A percentile compares a stretch with the other conserved stretches of the same genome.
Evolutionary conservation across 2,888 invertebrate genomes (phyloP).

Genomic region (Xestia xanthographa): DNA sequence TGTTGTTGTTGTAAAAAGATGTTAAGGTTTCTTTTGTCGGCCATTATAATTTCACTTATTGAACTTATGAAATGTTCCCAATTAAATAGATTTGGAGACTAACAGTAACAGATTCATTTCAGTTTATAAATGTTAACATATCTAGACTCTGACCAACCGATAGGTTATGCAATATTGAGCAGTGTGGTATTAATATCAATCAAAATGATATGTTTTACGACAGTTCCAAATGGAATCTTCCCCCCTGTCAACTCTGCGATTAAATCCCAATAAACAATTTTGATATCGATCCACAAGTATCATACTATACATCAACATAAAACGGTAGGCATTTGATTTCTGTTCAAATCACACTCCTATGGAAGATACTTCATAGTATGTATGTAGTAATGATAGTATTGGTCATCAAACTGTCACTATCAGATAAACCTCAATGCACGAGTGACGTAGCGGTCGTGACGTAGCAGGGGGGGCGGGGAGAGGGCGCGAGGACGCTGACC

Average conservation of each 20-base stretch:
- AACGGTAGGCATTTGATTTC: slow-evolving; percentile 12
- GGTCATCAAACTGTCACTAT: slow-evolving; percentile 60
- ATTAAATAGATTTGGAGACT: background rate
- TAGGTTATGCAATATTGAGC: slow-evolving; percentile 21
- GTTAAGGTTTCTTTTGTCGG: background rate
- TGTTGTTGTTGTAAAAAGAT: too few species aligned
- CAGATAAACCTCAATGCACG: slow-evolving; percentile 58
- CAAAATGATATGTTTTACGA: slow-evolving; percentile 42
- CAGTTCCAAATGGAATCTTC: slow-evolving; percentile 62
- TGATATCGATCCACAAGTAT: slow-evolving; percentile 29
- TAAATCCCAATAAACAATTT: slow-evolving; percentile 41
- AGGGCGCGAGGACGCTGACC: slow-evolving; percentile 80
- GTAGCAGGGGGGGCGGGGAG: slow-evolving; percentile 69
- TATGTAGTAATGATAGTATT: slow-evolving; percentile 52
- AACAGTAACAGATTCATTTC: background rate
- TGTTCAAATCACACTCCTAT: slow-evolving; percentile 1
- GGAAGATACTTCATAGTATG: slow-evolving; percentile 42
- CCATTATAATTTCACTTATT: too few species aligned
- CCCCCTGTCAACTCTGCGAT: slow-evolving; percentile 52
- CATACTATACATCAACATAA: slow-evolving; percentile 4
- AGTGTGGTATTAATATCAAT: slow-evolving; percentile 40
- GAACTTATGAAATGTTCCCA: background rate
- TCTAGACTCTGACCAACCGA: background rate
- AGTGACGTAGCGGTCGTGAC: slow-evolving; percentile 84
- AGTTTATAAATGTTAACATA: background rate